These are phyloP conservation scores for Drosophila pullipes DNA, from an alignment of 2,888 invertebrate species.

Conservation along the genomic window DNA sequence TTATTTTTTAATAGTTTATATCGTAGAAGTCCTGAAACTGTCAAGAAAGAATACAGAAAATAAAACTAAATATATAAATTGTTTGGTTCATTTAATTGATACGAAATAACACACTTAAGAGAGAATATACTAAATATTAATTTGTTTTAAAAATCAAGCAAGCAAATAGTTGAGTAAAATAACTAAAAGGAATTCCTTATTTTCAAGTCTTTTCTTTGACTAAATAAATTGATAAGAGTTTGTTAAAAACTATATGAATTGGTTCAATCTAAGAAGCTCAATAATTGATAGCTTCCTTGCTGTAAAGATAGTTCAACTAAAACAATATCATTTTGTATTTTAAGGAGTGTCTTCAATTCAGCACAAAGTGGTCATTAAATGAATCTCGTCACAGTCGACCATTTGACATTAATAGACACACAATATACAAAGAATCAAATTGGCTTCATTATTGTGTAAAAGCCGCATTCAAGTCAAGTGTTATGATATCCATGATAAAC, in stretches of 20 bases:
- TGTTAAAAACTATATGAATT: background rate
- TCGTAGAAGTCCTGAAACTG: background rate
- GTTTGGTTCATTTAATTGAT: background rate
- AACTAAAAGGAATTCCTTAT: background rate
- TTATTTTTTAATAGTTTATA: background rate
- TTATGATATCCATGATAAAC: slow-evolving; percentile 18
- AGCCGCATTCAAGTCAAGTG: background rate
- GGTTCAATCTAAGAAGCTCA: too few species aligned
- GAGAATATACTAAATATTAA: background rate
- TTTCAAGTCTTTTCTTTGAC: background rate
- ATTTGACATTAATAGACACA: background rate
- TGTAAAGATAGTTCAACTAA: background rate
- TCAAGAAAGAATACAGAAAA: background rate
- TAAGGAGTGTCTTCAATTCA: background rate
- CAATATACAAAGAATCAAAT: background rate
- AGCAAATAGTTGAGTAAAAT: background rate
- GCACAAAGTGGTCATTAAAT: background rate
- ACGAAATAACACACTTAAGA: fast-evolving
- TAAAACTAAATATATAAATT: background rate
- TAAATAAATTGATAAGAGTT: background rate
- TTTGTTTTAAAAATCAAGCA: background rate
- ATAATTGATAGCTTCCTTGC: background rate
- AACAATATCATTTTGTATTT: background rate
- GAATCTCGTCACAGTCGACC: background rate
- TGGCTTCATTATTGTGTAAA: slow-evolving; percentile 21